Conservation (phyloP, 2,113 vertebrate genomes). For the Melanocharis versteri region DNA sequence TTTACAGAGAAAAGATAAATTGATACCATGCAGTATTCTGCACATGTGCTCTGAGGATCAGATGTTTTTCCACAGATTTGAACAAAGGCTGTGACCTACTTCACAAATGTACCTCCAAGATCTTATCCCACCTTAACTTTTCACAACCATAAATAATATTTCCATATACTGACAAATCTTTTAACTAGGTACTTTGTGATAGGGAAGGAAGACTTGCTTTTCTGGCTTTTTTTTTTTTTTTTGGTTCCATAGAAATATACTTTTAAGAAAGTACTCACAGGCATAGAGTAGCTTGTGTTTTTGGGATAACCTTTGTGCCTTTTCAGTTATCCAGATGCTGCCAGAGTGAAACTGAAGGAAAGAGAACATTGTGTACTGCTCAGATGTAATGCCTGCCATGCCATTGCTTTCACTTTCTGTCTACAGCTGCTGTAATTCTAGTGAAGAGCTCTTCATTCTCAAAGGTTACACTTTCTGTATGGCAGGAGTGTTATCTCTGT, state of each 20-base stretch:
- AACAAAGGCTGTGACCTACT: background rate
- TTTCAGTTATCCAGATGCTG: background rate
- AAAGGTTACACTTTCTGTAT: slow-evolving; percentile 23
- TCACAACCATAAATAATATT: background rate
- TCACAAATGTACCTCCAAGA: background rate
- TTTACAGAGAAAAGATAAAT: background rate
- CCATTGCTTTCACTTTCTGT: slow-evolving; percentile 60
- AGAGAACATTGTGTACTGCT: background rate
- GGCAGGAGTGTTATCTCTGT: background rate
- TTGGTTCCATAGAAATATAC: background rate
- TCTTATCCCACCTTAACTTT: background rate
- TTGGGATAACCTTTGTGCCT: background rate
- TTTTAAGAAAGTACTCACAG: background rate
- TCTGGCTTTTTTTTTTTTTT: background rate
- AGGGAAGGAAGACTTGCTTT: background rate
- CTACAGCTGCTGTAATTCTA: slow-evolving; percentile 3
- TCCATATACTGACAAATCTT: background rate
- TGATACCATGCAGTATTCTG: background rate
- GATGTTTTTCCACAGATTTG: background rate
- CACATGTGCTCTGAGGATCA: background rate
- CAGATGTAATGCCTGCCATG: background rate
- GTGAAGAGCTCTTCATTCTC: background rate
- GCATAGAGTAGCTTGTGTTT: background rate
- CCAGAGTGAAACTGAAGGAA: slow-evolving; percentile 38
- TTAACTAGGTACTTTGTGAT: background rate